Conservation (phyloP, 1,140 invertebrate species). For the Zeugodacus cucurbitae region DNA sequence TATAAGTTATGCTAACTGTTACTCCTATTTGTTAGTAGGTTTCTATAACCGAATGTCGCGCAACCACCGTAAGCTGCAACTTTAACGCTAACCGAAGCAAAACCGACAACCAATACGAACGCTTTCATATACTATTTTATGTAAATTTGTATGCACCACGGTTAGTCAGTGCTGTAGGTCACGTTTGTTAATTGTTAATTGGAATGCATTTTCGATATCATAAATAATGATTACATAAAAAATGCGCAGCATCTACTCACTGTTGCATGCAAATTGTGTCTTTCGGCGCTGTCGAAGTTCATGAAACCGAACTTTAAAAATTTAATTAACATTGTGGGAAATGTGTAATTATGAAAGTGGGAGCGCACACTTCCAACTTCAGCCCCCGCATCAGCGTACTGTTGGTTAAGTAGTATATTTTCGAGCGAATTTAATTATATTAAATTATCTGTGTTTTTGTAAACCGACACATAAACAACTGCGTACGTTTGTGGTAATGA, state of each 20-base stretch:
- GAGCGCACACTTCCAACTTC: not conserved
- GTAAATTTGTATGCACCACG: not conserved
- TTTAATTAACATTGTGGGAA: slow-evolving; percentile 19
- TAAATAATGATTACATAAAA: not conserved
- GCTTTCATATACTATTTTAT: not conserved
- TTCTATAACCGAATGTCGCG: too few relatives aligned
- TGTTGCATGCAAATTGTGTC: not conserved
- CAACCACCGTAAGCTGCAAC: not conserved
- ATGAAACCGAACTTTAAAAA: not conserved
- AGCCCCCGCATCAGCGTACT: not conserved
- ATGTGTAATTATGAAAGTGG: not conserved
- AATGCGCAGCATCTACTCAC: not conserved
- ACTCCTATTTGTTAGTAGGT: too few relatives aligned
- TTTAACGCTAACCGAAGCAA: not conserved
- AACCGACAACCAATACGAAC: not conserved
- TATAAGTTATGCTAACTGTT: too few relatives aligned
- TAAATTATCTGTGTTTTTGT: not conserved
- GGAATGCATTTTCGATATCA: not conserved
- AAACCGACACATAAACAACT: not conserved
- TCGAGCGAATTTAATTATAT: not conserved
- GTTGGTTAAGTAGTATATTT: not conserved
- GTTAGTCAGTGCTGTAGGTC: not conserved
- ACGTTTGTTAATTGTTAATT: not conserved
- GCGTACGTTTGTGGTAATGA: not conserved
- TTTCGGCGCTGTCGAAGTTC: not conserved